Evolutionary conservation across 2,113 vertebrate genomes (phyloP), one percentile per base, ranked within the genome.

Genomic region (Python bivittatus): DNA sequence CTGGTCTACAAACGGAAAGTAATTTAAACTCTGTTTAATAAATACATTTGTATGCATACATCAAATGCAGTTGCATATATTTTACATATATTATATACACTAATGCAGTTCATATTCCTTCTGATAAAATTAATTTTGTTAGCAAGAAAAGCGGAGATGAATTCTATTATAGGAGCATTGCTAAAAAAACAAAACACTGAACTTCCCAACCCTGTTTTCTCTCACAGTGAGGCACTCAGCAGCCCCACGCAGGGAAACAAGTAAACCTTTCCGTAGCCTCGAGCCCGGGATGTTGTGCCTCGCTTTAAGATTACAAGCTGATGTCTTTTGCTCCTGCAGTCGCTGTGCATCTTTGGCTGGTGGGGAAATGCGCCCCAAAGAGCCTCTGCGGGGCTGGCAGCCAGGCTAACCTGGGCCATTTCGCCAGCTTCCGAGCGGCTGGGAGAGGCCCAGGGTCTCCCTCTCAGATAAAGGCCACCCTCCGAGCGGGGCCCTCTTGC

Each of bases 21-120:
- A 94, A 90, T 93, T 96, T 96, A 97, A 97, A 96, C 96, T 92
- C 93, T 93, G 92, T 96, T 97, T 96, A 97, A 97, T 96, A 97
- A 97, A 97, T 97, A 97, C 96, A 97, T 97, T 96, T 95, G 95
- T 96, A 93, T 97, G 97, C 96, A 97, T 96, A 97, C 96, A 97
- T 96, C 95, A 96, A 96, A 96, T 95, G 96, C 92, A 95, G 93
- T 95, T 96, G 96, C 96, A 93, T 96, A 95, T 97, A 94, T 96
- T 96, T 95, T 95, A 96, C 97, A 96, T 96, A 96, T 96, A 97
- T 95, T 97, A 97, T 97, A 96, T 97, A 97, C 96, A 97, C 93
- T 96, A 96, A 97, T 96, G 97, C 96, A 95, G 92, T 96, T 95
- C 94, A 96, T 91, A 95, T 95, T 96, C 94, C 94, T 97, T 94